phyloP scores from a whole-genome alignment of 2,888 invertebrate genomes.

The Cheilosia vernalis region DNA sequence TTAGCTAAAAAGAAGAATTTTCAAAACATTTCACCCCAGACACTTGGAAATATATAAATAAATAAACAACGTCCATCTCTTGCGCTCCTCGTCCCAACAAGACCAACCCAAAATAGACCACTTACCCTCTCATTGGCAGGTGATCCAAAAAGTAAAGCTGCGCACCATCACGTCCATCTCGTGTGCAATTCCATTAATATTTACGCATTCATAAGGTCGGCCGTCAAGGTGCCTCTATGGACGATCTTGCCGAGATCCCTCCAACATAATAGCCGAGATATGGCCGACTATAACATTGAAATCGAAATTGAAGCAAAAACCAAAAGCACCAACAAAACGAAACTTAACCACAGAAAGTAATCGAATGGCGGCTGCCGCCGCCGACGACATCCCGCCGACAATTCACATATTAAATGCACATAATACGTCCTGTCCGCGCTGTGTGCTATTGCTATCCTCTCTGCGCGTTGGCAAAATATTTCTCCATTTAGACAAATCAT shows the following conservation, averaged over 20 bases:
- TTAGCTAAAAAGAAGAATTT: no score
- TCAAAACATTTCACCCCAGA: no score
- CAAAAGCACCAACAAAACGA: conserved; percentile 55
- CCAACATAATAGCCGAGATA: background rate
- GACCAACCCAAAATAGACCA: background rate
- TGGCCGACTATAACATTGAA: conserved; percentile 18
- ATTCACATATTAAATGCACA: conserved; percentile 67
- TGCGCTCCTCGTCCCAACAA: no score
- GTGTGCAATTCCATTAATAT: conserved; percentile 51
- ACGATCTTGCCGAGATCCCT: conserved; percentile 4
- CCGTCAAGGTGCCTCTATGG: conserved; percentile 18
- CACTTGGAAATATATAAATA: no score
- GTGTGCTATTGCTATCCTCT: background rate
- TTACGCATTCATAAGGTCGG: conserved; percentile 60
- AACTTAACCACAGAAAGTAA: conserved; percentile 76
- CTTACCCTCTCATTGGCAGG: background rate
- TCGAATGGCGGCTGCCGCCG: conserved; percentile 61
- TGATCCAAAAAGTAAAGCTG: conserved; percentile 29
- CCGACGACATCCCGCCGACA: conserved; percentile 67
- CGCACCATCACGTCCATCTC: background rate
- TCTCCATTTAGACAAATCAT: conserved; percentile 74
- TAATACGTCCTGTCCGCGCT: conserved; percentile 24
- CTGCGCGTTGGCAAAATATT: conserved; percentile 58
- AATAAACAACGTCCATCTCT: no score
- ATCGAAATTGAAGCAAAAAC: conserved; percentile 41